Evolutionary conservation across 2,888 invertebrate species (phyloP), one percentile per base, ranked within the genome.

Genomic region (Heteromurus nitidus): DNA sequence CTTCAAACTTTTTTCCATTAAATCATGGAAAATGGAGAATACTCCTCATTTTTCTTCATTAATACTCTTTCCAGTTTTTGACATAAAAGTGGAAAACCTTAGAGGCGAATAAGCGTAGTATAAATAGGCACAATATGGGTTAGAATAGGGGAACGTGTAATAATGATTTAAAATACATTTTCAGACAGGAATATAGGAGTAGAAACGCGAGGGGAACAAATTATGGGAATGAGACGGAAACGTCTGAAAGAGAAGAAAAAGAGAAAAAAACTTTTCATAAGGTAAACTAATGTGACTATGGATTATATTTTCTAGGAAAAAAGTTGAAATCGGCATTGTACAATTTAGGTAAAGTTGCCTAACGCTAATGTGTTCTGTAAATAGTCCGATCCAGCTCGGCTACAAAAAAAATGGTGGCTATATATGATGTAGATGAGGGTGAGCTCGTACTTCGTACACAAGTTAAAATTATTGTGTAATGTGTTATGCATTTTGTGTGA

Each of bases 11-110:
- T 16, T 3, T 67, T 58, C 58, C 67, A 44, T 53, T 53, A 55
- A 55, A 36, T 24, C 3, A n/a, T n/a, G 36, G 36, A n/a, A 62
- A 30, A 18, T 42, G 28, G 31, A 64, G 30, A 58, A 75, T 55
- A 65, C 18, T 65, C 11, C 31, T 64, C 77, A 77, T 77, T 77
- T 77, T 77, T 77, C 77, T 77, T 77, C 77, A 77, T 77, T 77
- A 69, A 26, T 58, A 26, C n/a, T n/a, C n/a, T n/a, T n/a, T n/a
- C 60, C 36, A 30, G 18, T 68, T 77, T 77, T 75, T 36, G 75
- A 65, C 30, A 76, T 44, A 58, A 30, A 47, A n/a, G n/a, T 30
- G 36, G 50, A 20, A 20, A 50, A 2, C 20, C 7, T 18, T 50
- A 50, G 36, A 9, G 36, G 13, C 36, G 36, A 5, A 36, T 36